A percentile compares a stretch with the other conserved stretches of the same genome.
Evolutionary conservation across 1,140 invertebrate species (phyloP).

Genomic region (Pogonognathellus flavescens): DNA sequence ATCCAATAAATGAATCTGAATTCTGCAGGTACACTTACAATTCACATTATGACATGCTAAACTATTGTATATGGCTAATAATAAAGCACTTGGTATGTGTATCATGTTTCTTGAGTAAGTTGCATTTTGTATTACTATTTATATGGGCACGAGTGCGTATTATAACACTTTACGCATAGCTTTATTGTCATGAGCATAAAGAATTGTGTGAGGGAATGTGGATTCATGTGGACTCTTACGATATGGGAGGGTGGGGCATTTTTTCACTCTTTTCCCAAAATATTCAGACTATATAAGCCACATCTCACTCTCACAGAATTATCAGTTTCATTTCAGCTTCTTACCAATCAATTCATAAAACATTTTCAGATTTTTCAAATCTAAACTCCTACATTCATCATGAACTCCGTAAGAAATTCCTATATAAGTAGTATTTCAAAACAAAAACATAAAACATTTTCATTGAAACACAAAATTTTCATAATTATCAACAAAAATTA

Average conservation of each 20-base stretch:
- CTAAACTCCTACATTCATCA: constrained; percentile 10
- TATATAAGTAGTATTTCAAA: background rate
- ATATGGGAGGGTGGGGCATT: constrained; percentile 33
- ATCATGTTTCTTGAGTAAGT: background rate
- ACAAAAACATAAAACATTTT: background rate
- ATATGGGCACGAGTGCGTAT: constrained; percentile 24
- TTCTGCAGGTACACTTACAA: no score
- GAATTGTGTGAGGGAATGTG: background rate
- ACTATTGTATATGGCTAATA: background rate
- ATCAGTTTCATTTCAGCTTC: constrained; percentile 22
- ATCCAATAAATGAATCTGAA: no score
- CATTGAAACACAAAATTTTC: no score
- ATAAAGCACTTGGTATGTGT: constrained; percentile 26
- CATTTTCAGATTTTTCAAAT: constrained; percentile 4
- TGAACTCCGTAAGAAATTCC: constrained; percentile 14
- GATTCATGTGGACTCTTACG: background rate
- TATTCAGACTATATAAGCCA: constrained; percentile 19
- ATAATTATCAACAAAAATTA: background rate
- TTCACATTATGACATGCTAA: no score
- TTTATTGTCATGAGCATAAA: constrained; percentile 7
- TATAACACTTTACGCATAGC: constrained; percentile 4
- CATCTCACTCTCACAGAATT: constrained; percentile 8
- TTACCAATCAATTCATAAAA: constrained; percentile 27
- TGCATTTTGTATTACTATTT: background rate
- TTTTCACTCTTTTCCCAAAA: constrained; percentile 36